Conservation (phyloP, 2,113 vertebrate species). For the Paedocypris sp. region DNA sequence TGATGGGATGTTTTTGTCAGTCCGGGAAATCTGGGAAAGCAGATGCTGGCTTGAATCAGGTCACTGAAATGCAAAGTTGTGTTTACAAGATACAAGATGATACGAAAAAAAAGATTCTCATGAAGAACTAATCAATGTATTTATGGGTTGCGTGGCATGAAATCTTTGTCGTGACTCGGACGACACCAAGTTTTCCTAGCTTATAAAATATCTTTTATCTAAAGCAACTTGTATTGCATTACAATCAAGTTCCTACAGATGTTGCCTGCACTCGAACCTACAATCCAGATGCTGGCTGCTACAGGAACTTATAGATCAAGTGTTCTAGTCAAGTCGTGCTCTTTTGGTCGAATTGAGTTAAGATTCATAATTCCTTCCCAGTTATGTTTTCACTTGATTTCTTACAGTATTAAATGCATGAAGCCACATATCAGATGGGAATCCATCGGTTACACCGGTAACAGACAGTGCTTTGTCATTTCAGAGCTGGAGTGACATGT, state of each 20-base stretch:
- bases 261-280: too few relatives aligned
- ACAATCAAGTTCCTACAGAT: too few relatives aligned
- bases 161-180: too few relatives aligned
- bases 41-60: background rate
- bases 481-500: conserved; percentile 1
- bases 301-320: too few relatives aligned
- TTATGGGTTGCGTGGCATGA: background rate
- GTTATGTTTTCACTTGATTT: background rate
- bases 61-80: background rate
- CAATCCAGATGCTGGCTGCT: too few relatives aligned
- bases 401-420: background rate
- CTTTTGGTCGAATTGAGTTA: too few relatives aligned
- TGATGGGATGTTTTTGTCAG: background rate
- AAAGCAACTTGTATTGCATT: too few relatives aligned
- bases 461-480: conserved; percentile 1
- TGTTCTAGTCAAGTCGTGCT: too few relatives aligned
- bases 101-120: background rate
- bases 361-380: too few relatives aligned
- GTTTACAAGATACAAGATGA: conserved; percentile 3
- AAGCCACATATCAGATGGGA: too few relatives aligned
- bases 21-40: background rate
- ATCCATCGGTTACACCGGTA: background rate
- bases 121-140: background rate
- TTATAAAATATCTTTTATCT: too few relatives aligned
- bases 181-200: too few relatives aligned